A percentile compares a stretch with the other conserved stretches of the same genome.
These are phyloP conservation scores for Protobothrops mucrosquamatus DNA, from an alignment of 2,113 vertebrate genomes.

Conservation along the genomic window DNA sequence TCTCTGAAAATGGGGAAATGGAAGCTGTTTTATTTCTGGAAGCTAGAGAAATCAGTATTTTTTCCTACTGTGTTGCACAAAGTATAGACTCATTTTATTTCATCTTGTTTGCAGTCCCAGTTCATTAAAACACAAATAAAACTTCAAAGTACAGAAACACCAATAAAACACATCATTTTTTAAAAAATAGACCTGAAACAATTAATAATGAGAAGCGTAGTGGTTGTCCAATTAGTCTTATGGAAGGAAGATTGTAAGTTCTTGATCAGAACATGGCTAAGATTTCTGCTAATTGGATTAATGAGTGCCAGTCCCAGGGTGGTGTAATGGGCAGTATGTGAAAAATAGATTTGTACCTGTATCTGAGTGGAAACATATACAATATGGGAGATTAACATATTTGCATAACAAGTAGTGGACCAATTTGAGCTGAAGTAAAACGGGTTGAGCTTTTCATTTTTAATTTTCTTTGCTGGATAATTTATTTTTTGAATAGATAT, in stretches of 20 bases:
- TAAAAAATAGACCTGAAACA: neutral
- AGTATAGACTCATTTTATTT: neutral
- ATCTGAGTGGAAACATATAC: neutral
- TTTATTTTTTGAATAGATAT: neutral
- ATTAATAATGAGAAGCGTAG: neutral
- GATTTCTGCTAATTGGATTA: neutral
- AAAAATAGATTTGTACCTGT: neutral
- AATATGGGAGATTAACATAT: neutral
- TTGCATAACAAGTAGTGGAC: neutral
- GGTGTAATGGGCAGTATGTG: neutral
- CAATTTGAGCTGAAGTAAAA: neutral
- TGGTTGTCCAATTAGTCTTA: neutral
- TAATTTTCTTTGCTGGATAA: neutral
- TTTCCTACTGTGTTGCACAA: neutral
- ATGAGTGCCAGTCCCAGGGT: neutral
- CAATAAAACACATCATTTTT: neutral
- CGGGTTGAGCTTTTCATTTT: neutral
- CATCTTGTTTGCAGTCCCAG: neutral
- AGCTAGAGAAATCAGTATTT: neutral
- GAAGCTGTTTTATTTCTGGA: neutral
- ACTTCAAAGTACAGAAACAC: neutral
- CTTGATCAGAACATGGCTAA: neutral
- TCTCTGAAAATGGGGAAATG: neutral
- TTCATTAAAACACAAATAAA: neutral
- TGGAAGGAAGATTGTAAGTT: neutral